Evolutionary conservation across 2,797 vertebrate genomes (phyloP).

Genomic region (Amblyopsis hoosieri): DNA sequence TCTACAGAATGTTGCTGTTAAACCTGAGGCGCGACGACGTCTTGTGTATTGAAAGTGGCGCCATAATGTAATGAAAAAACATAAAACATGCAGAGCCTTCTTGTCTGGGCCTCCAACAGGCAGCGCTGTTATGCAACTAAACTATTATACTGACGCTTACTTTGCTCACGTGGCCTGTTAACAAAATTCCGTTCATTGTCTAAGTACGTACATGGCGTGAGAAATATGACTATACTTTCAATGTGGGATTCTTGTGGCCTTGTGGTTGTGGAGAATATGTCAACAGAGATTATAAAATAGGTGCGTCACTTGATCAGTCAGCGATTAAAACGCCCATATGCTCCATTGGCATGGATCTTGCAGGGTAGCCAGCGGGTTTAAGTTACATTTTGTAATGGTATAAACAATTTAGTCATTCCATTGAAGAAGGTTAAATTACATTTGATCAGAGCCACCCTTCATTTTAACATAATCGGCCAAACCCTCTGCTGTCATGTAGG

Average conservation of each 20-base stretch:
- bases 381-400: too few relatives aligned
- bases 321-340: background rate
- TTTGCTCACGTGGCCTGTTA: background rate
- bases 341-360: too few relatives aligned
- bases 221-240: background rate
- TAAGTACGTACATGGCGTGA: too few relatives aligned
- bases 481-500: constrained; percentile 5
- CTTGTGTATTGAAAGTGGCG: background rate
- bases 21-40: constrained; percentile 1
- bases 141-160: background rate
- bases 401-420: too few relatives aligned
- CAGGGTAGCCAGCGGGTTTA: too few relatives aligned
- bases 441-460: too few relatives aligned
- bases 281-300: background rate
- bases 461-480: too few relatives aligned
- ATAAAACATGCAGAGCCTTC: constrained; percentile 26
- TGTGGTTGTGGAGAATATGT: background rate
- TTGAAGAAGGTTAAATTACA: too few relatives aligned
- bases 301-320: background rate
- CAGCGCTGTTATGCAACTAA: constrained; percentile 38
- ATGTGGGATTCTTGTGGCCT: background rate
- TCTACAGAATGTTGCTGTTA: background rate
- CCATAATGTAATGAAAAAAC: constrained; percentile 3
- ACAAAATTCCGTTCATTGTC: background rate
- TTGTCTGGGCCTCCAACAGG: background rate